phyloP scores from a whole-genome alignment of 2,888 invertebrate species.

The Melipona bicolor region DNA sequence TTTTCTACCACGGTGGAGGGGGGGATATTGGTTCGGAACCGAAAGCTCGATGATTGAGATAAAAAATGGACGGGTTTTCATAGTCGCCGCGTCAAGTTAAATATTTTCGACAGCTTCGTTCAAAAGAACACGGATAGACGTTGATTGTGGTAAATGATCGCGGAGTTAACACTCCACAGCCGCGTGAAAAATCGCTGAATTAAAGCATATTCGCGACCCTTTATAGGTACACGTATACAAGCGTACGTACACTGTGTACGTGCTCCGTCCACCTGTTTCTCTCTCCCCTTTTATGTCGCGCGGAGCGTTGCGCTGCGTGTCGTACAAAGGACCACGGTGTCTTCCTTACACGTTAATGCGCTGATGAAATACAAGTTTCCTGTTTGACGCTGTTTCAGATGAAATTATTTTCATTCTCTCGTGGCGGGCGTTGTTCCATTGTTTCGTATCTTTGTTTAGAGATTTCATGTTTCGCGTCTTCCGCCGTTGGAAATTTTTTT shows the following conservation, averaged over 20 bases:
- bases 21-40: not conserved
- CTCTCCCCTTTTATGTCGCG: not conserved
- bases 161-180: conserved; percentile 2
- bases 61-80: conserved; percentile 16
- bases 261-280: not conserved
- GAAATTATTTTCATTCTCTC: conserved; percentile 10
- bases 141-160: conserved; percentile 15
- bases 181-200: not conserved
- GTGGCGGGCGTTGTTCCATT: not conserved
- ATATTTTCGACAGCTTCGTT: not conserved
- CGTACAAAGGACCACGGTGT: not conserved
- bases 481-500: not conserved
- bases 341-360: conserved; percentile 6
- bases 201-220: conserved; percentile 18
- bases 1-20: conserved; percentile 4
- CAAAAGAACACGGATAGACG: conserved; percentile 1
- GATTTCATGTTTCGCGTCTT: not conserved
- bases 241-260: not conserved
- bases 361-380: not conserved
- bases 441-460: not conserved
- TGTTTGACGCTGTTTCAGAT: not conserved
- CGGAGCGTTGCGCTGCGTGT: too few relatives aligned
- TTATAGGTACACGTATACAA: not conserved
- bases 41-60: not conserved
- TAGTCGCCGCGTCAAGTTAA: not conserved